These are phyloP conservation scores for Drosophila infuscata DNA, from an alignment of 2,888 invertebrate species.

Conservation along the genomic window DNA sequence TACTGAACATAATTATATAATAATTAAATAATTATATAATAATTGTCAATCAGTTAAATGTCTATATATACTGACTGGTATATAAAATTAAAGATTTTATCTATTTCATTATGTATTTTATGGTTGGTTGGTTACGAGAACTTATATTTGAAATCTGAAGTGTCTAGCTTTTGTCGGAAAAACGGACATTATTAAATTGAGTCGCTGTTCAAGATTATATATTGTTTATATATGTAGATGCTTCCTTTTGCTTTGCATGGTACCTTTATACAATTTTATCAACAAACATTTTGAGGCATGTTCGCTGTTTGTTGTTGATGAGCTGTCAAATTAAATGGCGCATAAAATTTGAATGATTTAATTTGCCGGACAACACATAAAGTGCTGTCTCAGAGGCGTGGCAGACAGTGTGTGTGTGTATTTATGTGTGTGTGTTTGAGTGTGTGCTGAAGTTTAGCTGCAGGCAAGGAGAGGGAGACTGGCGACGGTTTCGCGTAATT, in stretches of 20 bases:
- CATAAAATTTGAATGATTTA: conserved; percentile 75
- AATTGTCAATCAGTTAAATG: not conserved
- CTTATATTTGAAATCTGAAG: not conserved
- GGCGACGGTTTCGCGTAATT: conserved; percentile 57
- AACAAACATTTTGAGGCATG: not conserved
- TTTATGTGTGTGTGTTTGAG: not conserved
- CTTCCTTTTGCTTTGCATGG: not conserved
- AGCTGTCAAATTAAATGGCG: conserved; percentile 63
- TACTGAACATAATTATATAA: no score
- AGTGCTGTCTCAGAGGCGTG: not conserved
- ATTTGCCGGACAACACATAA: conserved; percentile 49
- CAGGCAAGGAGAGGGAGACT: not conserved
- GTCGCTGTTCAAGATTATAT: not conserved
- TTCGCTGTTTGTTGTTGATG: conserved; percentile 9
- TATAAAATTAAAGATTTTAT: not conserved
- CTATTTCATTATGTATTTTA: not conserved
- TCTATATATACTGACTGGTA: not conserved
- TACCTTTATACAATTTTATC: not conserved
- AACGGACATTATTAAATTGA: not conserved
- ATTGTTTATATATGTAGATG: not conserved
- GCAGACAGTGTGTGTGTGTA: not conserved
- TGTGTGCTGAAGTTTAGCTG: not conserved
- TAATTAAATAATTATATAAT: no score
- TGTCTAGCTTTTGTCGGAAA: no score
- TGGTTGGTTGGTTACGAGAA: not conserved